Base-by-base conservation (phyloP, 2,797 vertebrate genomes). In the Gymnodraco acuticeps region DNA sequence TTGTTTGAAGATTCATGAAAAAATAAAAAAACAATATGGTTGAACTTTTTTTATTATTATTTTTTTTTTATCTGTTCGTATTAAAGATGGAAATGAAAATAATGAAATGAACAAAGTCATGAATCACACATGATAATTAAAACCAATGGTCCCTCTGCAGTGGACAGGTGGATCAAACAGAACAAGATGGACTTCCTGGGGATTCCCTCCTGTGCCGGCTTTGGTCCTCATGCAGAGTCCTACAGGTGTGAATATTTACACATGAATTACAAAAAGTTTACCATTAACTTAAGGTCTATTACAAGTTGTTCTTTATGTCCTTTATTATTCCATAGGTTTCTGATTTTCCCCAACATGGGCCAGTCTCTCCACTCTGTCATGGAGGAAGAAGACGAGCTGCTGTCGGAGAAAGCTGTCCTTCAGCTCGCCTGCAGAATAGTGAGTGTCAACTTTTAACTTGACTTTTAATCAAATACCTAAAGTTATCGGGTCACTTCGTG, bases 81-180 rank as follows among this genome's bases (percentile, higher is more conserved):
- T 27, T 27, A 27, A 27, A 27, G 27, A 27, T 27, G 4, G 27
- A 27, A 27, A 27, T 27, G 27, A 27, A 27, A 27, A 27, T 27
- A 27, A 27, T 27, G 1, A 27, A 27, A 27, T 27, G 27, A 27
- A 27, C 27, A 38, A 38, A 38, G 8, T 38, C 6, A 6, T 38
- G 9, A 2, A 6, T 4, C 16, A 43, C 66, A 15, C 4, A 11
- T 10, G 1, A 16, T 72, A 2, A 42, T 60, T 75, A 9, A 64
- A 19, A 33, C 54, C 27, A 58, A 4, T 80, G 33, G 19, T 89
- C 15, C 87, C 58, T 73, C 53, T 84, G 51, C 53, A 99, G 98
- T 99, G 89, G 95, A 95, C 47, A 98, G 96, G 73, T 99, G 97
- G 97, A 95, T 96, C 89, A 99, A 95, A 85, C 75, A 77, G 31